A percentile compares a stretch with the other conserved stretches of the same genome.
phyloP scores from a whole-genome alignment of 2,888 invertebrate species.

The Leptinotarsa haldemani region DNA sequence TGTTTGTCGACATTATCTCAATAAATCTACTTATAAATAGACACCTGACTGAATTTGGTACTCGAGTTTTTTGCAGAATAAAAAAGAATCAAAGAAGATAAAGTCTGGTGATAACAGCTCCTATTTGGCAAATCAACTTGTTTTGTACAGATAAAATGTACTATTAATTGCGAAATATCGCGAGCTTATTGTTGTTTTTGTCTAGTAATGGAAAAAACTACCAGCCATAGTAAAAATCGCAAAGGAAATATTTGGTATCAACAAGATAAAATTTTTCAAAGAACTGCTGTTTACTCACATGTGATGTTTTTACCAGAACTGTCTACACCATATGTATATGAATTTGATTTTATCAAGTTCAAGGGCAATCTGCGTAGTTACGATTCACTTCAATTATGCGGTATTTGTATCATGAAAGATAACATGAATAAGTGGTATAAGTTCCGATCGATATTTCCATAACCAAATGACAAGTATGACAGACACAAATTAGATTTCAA shows the following conservation, averaged over 20 bases:
- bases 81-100: neutral
- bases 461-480: neutral
- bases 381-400: neutral
- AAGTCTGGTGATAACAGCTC: slow-evolving; percentile 6
- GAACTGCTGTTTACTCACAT: slow-evolving; percentile 15
- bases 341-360: slow-evolving; percentile 8
- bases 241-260: slow-evolving; percentile 20
- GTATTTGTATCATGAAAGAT: neutral
- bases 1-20: slow-evolving; percentile 4
- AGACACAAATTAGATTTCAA: too few relatives aligned
- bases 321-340: slow-evolving; percentile 7
- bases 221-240: slow-evolving; percentile 12
- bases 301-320: slow-evolving; percentile 20
- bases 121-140: slow-evolving; percentile 6
- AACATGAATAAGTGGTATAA: neutral
- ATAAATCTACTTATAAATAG: slow-evolving; percentile 4
- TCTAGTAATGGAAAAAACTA: slow-evolving; percentile 10
- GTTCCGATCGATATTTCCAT: neutral
- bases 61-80: neutral
- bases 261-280: slow-evolving; percentile 27
- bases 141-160: slow-evolving; percentile 8
- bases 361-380: neutral
- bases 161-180: slow-evolving; percentile 10
- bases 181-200: slow-evolving; percentile 1
- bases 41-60: slow-evolving; percentile 3